Evolutionary conservation across 2,888 invertebrate species (phyloP), one percentile per base, ranked within the genome.

Genomic region (Orgyia antiqua): DNA sequence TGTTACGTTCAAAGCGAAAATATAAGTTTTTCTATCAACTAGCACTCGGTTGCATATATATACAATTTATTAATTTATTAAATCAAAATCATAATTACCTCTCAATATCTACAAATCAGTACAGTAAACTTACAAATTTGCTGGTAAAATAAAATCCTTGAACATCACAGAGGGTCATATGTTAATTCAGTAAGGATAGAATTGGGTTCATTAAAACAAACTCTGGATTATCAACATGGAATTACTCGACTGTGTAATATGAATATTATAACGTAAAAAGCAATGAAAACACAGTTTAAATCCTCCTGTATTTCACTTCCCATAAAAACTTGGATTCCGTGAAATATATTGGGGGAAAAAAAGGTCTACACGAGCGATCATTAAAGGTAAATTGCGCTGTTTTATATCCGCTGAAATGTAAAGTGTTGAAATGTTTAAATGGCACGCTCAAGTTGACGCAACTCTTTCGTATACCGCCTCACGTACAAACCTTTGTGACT

Each of bases 201-300:
- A 68, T 64, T 67, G 59, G 63, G 52, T 64, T 73, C 76, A 75
- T 78, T 79, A 72, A 70, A 68, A 67, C 64, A 64, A 62, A 63
- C 72, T 71, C 73, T 51, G 76, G 79, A 79, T 82, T 80, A 80
- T 76, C 73, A 77, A 75, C 69, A 72, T 70, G 70, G 70, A 71
- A 78, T 73, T 77, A 69, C 69, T 63, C 64, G 64, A 66, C 63
- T 68, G 68, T 69, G 68, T 71, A 71, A 67, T 73, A 71, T 73
- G 75, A 77, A 71, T 73, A 73, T 78, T 70, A 76, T 69, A 70
- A 71, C 67, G 71, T 73, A 69, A 78, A 82, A 78, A 72, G 77
- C 77, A 75, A 78, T 82, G 76, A 80, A 77, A 82, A 70, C 68
- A 65, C 70, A 60, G 59, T 66, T 71, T 60, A 67, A 70, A 70